Evolutionary conservation across 2,113 vertebrate genomes (phyloP), one percentile per base, ranked within the genome.

Genomic region (Brachirus orientalis): DNA sequence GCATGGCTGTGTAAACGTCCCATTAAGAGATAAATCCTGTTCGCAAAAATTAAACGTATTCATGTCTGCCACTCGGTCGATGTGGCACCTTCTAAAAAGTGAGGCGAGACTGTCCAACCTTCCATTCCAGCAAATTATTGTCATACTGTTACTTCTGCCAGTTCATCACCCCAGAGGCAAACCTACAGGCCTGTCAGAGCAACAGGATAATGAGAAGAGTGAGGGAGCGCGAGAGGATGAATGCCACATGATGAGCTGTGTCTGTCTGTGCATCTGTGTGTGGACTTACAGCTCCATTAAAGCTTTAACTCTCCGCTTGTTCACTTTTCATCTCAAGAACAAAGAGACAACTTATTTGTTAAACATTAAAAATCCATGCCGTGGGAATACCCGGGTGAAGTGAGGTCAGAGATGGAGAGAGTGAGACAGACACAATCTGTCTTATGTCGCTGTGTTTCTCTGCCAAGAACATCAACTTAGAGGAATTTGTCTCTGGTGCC

Each of bases 91-190:
- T 80, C 65, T 58, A 57, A 77, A 87, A 80, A n/a, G 44, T 51
- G 63, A 74, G 54, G 62, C 57, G 75, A 82, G 52, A 48, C 57
- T 35, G 57, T 72, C 73, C 65, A 72, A 81, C 74, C 72, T 69
- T 85, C 56, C 63, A 84, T 81, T 83, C 66, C 76, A 72, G 83
- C 63, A 89, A 85, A 89, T 89, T 77, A 87, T 55, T 6, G 4
- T 84, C 74, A 86, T 43, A 55, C 68, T 80, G 59, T 65, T 76
- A 71, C 75, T 80, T 77, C 75, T 80, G 73, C 80, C 72, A 74
- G 68, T 74, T 80, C 72, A 70, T 71, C 44, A 72, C 63, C 73
- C 83, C 48, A 48, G 75, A 63, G 83, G 82, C 58, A 74, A 86
- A 75, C 63, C 72, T 77, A 54, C 61, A 54, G 75, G 80, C 67